Evolutionary conservation across 2,888 invertebrate species (phyloP).

Genomic region (Tupiocoris notatus): DNA sequence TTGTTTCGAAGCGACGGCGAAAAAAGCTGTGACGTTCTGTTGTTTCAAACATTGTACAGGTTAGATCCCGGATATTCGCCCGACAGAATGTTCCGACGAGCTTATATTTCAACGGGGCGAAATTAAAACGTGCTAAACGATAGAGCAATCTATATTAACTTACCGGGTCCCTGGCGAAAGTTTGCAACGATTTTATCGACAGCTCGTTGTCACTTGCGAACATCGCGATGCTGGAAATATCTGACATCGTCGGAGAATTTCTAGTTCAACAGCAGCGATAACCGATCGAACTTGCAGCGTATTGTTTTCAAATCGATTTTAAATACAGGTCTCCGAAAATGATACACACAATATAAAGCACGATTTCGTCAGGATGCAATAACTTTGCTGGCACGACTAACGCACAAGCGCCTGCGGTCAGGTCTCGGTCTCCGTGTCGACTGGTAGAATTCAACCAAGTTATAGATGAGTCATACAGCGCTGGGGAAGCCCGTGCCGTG

Average conservation of each 20-base stretch:
- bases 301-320: too few species aligned
- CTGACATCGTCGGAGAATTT: not conserved
- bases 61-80: too few species aligned
- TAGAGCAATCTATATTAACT: not conserved
- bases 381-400: not conserved
- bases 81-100: too few species aligned
- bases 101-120: too few species aligned
- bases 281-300: too few species aligned
- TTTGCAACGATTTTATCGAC: not conserved
- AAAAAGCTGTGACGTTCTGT: not conserved
- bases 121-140: not conserved
- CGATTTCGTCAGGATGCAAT: too few species aligned
- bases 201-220: not conserved
- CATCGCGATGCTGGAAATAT: not conserved
- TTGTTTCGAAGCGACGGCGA: not conserved
- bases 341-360: too few species aligned
- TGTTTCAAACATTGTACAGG: not conserved
- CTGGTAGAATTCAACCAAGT: not conserved
- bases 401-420: not conserved
- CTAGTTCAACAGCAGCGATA: too few species aligned
- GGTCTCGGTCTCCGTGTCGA: not conserved
- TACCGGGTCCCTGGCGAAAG: not conserved
- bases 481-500: not conserved
- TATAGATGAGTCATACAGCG: constrained; percentile 3
- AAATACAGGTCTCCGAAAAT: too few species aligned